A percentile compares a stretch with the other conserved stretches of the same genome.
These are phyloP conservation scores for Heliconius hermathena DNA, from an alignment of 1,140 invertebrate species.

Conservation along the genomic window DNA sequence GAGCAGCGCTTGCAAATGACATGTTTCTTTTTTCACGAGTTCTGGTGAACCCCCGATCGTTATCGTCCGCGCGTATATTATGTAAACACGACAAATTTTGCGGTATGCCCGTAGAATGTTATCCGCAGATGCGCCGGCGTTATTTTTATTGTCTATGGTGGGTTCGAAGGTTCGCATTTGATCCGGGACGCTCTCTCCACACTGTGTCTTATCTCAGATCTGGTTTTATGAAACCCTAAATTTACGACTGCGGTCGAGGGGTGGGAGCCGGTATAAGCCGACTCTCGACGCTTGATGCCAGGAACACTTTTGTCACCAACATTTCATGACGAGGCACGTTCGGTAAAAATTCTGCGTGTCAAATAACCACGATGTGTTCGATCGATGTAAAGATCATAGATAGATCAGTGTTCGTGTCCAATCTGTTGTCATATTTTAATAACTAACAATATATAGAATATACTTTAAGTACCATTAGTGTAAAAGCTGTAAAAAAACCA, in stretches of 20 bases:
- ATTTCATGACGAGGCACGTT: slow-evolving; percentile 75
- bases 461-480: neutral
- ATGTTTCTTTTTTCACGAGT: slow-evolving; percentile 59
- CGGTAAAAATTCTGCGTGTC: slow-evolving; percentile 71
- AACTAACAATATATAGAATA: neutral
- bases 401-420: slow-evolving; percentile 46
- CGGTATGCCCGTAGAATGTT: slow-evolving; percentile 59
- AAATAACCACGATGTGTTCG: slow-evolving; percentile 58
- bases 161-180: slow-evolving; percentile 74
- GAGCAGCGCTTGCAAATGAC: slow-evolving; percentile 63
- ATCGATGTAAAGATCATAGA: slow-evolving; percentile 59
- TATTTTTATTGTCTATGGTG: slow-evolving; percentile 78
- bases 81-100: slow-evolving; percentile 79
- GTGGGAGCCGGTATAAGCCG: slow-evolving; percentile 71
- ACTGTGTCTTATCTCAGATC: slow-evolving; percentile 81
- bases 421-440: slow-evolving; percentile 22
- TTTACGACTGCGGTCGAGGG: slow-evolving; percentile 78
- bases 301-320: slow-evolving; percentile 77
- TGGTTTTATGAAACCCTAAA: slow-evolving; percentile 82
- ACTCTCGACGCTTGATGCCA: slow-evolving; percentile 65
- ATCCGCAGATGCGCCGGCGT: slow-evolving; percentile 71
- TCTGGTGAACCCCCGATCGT: slow-evolving; percentile 68
- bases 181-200: slow-evolving; percentile 74
- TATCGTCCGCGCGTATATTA: slow-evolving; percentile 73
- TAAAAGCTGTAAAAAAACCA: neutral